Base-by-base conservation (phyloP, 2,113 vertebrate species). In the Brachyhypopomus gauderio region DNA sequence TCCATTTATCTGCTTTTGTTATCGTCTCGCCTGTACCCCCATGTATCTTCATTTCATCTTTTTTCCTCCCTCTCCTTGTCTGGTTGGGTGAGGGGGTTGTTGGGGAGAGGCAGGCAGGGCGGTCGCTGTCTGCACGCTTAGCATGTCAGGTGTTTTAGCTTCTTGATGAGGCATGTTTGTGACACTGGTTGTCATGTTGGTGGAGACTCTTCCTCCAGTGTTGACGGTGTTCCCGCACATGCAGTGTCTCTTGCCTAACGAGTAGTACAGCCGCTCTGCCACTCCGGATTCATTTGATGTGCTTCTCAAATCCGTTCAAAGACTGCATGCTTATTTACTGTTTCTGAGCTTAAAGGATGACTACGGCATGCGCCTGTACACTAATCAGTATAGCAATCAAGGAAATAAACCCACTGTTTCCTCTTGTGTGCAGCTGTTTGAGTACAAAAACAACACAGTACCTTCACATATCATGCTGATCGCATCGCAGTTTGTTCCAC, bases 311-410 rank as follows among this genome's bases (percentile, higher is more conserved):
- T 82, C 83, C 56, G 58, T 82, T 78, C 79, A 63, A 63, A 77
- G 75, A 87, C 36, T 78, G 82, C 85, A 82, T 67, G 71, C 85
- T 77, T 76, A 62, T 77, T 86, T 85, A 71, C 81, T 82, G 71
- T 69, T 67, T 2, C 23, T 62, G 25, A 72, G 83, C 78, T 85
- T 83, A 85, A 71, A 71, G 55, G 45, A 83, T 60, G 60, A 69
- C 83, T 22, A 0, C 58, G 60, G 23, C 70, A 71, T 38, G 60
- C 41, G 66, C 66, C 66, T 70, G n/a, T 75, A 34, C 72, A 75
- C 72, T 77, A 84, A 75, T 59, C 70, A 56, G 72, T 69, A 72
- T 76, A 78, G 78, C 30, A 84, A 86, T 85, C 70, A 88, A 56
- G 64, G 67, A 80, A 81, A 83, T 48, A 74, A 41, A 79, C 30